Percentiles rank a stretch among this genome's conserved stretches.
phyloP scores from a whole-genome alignment of 2,888 invertebrate species.

The Hyles lineata region DNA sequence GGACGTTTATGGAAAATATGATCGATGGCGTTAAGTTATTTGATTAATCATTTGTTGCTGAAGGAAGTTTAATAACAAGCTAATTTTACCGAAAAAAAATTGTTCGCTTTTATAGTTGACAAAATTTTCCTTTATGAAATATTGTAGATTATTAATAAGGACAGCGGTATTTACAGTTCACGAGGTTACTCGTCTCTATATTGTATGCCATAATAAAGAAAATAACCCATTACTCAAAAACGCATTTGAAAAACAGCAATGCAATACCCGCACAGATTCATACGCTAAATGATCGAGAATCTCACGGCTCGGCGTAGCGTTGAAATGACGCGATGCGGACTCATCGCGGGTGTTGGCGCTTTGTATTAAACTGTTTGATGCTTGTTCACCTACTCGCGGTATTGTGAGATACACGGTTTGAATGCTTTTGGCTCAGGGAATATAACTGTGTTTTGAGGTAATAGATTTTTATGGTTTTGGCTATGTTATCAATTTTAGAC shows the following conservation, averaged over 20 bases:
- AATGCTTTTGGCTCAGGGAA: neutral
- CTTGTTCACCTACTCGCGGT: neutral
- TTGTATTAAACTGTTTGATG: conserved; percentile 23
- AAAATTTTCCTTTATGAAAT: too few species aligned
- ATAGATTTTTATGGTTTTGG: neutral
- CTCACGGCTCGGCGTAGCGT: neutral
- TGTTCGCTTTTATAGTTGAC: too few species aligned
- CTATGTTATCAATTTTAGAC: too few species aligned
- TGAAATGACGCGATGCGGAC: neutral
- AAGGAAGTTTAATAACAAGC: too few species aligned
- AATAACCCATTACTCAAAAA: neutral
- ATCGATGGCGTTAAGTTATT: too few species aligned
- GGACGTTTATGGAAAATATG: too few species aligned
- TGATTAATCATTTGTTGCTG: too few species aligned
- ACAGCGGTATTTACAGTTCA: too few species aligned
- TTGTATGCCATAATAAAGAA: neutral
- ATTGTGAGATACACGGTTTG: neutral
- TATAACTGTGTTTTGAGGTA: neutral
- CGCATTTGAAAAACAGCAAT: neutral
- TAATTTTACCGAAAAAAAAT: too few species aligned
- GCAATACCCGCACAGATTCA: neutral
- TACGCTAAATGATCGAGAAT: conserved; percentile 7
- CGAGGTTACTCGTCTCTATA: too few species aligned
- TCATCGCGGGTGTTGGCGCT: conserved; percentile 22
- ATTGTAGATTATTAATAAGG: too few species aligned